Evolutionary conservation across 2,888 invertebrate genomes (phyloP).

Genomic region (Leucania comma): DNA sequence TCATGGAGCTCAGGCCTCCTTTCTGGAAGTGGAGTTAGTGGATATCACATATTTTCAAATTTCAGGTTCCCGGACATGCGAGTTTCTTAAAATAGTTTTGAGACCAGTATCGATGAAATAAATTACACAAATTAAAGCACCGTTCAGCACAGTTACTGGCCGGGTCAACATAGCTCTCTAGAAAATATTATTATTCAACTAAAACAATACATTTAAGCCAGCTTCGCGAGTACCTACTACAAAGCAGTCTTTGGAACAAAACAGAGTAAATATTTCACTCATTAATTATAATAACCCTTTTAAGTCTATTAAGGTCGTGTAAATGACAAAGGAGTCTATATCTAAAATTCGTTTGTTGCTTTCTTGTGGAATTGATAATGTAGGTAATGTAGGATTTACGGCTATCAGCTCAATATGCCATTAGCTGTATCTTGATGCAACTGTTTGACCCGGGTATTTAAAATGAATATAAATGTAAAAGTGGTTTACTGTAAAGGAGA

Average conservation of each 20-base stretch:
- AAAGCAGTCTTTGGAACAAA: not conserved
- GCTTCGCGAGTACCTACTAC: not conserved
- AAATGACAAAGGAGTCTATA: conserved; percentile 12
- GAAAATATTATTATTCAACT: not conserved
- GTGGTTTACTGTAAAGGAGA: too few species aligned
- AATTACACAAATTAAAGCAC: too few species aligned
- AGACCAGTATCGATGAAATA: too few species aligned
- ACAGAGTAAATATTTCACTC: conserved; percentile 16
- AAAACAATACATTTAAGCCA: conserved; percentile 6
- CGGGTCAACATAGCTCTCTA: not conserved
- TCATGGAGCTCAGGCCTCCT: too few species aligned
- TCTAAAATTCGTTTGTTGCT: not conserved
- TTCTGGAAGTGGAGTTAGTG: too few species aligned
- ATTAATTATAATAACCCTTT: conserved; percentile 26
- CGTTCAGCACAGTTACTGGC: too few species aligned
- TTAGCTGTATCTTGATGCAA: not conserved
- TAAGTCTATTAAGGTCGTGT: conserved; percentile 12
- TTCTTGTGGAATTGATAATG: not conserved
- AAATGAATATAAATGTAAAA: too few species aligned
- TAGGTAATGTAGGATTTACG: not conserved
- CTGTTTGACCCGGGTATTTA: not conserved
- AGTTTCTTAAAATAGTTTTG: too few species aligned
- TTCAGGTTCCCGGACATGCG: too few species aligned
- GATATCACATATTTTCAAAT: too few species aligned
- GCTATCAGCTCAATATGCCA: too few species aligned